Base-by-base conservation (phyloP, 2,797 vertebrate species). In the Sebastes itinus region DNA sequence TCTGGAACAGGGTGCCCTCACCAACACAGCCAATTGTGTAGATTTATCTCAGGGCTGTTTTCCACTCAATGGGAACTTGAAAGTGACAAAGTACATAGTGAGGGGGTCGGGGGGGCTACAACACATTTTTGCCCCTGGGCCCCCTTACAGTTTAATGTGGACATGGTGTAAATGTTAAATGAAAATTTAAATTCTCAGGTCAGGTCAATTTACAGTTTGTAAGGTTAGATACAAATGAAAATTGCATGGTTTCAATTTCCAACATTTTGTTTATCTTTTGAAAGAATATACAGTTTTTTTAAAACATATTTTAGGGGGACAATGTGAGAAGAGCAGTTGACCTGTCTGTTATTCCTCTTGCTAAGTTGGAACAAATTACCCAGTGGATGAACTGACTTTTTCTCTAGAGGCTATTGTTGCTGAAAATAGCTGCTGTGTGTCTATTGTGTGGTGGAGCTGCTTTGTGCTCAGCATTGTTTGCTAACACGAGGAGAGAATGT, bases 401-500 rank as follows among this genome's bases (percentile, higher is more conserved):
- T 88, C 77, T 86, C 79, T 80, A 4, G 62, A 88, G 88, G 75
- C 75, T 65, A 86, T 93, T 92, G 91, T 92, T 78, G 84, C 83
- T 92, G 79, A 90, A 90, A 89, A 90, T 87, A 89, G 92, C 92
- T 75, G 76, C 87, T 27, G 73, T 82, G 90, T 75, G 46, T 80
- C 70, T 64, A 80, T 93, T 94, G 92, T 93, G 85, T 30, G 78
- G 54, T n/a, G 46, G 28, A 56, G 79, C 70, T 81, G 86, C 89
- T 92, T 92, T 94, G 93, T 95, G 90, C 75, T 84, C 85, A 18
- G 79, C 16, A 89, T 93, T 94, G 92, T 94, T 83, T 76, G 60
- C 68, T 85, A 84, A 80, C 84, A 89, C 82, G 89, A 89, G 88
- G 82, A 90, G 91, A 94, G 94, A 94, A 95, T 92, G 94, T 93